A percentile compares a stretch with the other conserved stretches of the same genome.
These are phyloP conservation scores for Pangasianodon gigas DNA, from an alignment of 2,113 vertebrate genomes.

Conservation along the genomic window DNA sequence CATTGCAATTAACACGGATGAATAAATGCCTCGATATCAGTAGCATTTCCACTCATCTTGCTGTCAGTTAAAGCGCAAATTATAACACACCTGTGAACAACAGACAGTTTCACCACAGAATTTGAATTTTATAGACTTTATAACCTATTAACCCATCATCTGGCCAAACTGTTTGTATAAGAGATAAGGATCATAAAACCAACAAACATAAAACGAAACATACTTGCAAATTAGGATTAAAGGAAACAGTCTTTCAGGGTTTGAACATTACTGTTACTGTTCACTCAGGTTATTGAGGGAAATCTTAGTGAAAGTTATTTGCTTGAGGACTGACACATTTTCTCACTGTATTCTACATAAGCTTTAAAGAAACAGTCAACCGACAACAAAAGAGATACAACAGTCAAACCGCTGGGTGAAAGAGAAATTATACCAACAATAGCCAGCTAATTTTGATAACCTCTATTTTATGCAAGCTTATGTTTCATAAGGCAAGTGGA, in stretches of 20 bases:
- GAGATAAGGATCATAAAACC: constrained; percentile 10
- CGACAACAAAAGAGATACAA: background rate
- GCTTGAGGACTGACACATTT: background rate
- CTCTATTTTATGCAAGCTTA: no score
- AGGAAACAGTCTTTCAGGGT: background rate
- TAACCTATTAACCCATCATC: background rate
- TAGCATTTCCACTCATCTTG: background rate
- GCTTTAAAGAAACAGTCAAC: background rate
- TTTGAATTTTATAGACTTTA: constrained; percentile 1
- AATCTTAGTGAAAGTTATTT: background rate
- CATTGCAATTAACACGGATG: background rate
- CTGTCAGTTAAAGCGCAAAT: background rate
- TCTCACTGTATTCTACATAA: background rate
- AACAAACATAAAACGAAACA: background rate
- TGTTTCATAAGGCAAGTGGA: no score
- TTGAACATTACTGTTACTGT: background rate
- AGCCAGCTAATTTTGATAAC: background rate
- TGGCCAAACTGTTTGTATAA: background rate
- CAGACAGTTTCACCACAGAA: constrained; percentile 14
- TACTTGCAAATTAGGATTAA: constrained; percentile 5
- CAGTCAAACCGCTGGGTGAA: background rate
- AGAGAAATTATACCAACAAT: background rate
- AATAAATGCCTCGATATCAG: background rate
- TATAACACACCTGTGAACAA: background rate
- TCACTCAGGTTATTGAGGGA: background rate